These are phyloP conservation scores for Pseudeuparius sepicola DNA, from an alignment of 2,888 invertebrate genomes.

Conservation along the genomic window DNA sequence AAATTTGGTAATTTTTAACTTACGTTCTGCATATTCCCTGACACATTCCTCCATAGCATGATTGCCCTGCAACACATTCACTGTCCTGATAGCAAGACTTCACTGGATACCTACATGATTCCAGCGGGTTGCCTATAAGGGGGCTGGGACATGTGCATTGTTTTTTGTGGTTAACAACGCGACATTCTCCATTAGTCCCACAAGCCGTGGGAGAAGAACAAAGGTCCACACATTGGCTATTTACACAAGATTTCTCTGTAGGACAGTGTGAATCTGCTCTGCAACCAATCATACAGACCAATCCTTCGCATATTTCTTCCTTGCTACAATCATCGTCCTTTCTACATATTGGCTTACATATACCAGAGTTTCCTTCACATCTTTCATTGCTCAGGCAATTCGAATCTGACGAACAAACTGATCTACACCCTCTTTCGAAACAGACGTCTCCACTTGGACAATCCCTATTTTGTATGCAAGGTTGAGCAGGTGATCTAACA, in stretches of 20 bases:
- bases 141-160: slow-evolving; percentile 63
- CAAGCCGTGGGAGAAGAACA: slow-evolving; percentile 70
- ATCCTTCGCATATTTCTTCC: slow-evolving; percentile 76
- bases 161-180: slow-evolving; percentile 59
- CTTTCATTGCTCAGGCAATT: slow-evolving; percentile 78
- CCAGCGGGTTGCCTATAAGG: slow-evolving; percentile 63
- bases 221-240: slow-evolving; percentile 68
- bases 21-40: slow-evolving; percentile 69
- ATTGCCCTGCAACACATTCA: slow-evolving; percentile 59
- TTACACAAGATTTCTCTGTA: slow-evolving; percentile 58
- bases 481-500: slow-evolving; percentile 64
- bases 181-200: slow-evolving; percentile 73
- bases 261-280: slow-evolving; percentile 71
- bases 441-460: slow-evolving; percentile 60
- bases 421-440: slow-evolving; percentile 62
- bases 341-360: slow-evolving; percentile 76
- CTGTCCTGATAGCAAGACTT: slow-evolving; percentile 52
- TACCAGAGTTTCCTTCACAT: slow-evolving; percentile 55
- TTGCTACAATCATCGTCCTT: slow-evolving; percentile 78
- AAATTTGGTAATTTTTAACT: no score
- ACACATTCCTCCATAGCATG: slow-evolving; percentile 70
- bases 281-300: slow-evolving; percentile 72
- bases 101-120: slow-evolving; percentile 60
- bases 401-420: slow-evolving; percentile 63
- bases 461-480: slow-evolving; percentile 69